Base-by-base conservation (phyloP, 2,113 vertebrate species). In the Poeciliopsis prolifica region DNA sequence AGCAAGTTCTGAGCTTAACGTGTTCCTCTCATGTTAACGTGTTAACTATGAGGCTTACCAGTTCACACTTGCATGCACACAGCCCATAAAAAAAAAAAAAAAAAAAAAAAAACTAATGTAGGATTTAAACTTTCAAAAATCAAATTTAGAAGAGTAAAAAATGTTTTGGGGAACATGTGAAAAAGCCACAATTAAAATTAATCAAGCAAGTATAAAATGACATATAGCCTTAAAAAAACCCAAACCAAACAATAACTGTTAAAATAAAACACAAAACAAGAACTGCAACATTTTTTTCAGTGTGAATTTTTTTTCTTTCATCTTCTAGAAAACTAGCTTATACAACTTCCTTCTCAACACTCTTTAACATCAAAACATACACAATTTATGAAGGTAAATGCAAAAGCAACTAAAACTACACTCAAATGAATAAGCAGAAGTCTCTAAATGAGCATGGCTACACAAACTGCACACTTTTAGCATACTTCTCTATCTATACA, bases 241-340 rank as follows among this genome's bases (percentile, higher is more conserved):
- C 65, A 71, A 86, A 85, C 72, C 81, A 72, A 79, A 74, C 61
- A 29, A 69, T 71, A 82, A 89, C 24, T 48, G 74, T 65, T 72
- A 22, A 82, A 85, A 81, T 30, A 64, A 75, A 86, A 84, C 76
- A 82, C 65, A 79, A 72, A 72, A 73, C 40, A 82, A 60, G 64
- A 1, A 28, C 77, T 26, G 73, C 62, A 80, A 82, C 19, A 74
- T 66, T 65, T 64, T 37, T 86, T 92, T 91, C 83, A 91, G 89
- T 88, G 78, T 93, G 84, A 83, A 76, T 61, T 35, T 42, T 35
- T 84, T 10, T 12, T 48, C 77, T 81, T 74, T 15, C 37, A 61
- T 54, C 37, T 37, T 54, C 80, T 81, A 89, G 78, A 86, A 85
- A 75, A 82, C 68, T 85, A 92, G 88, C 87, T 92, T 92, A 79